Evolutionary conservation across 2,113 vertebrate genomes (phyloP).

Genomic region (Strix uralensis): DNA sequence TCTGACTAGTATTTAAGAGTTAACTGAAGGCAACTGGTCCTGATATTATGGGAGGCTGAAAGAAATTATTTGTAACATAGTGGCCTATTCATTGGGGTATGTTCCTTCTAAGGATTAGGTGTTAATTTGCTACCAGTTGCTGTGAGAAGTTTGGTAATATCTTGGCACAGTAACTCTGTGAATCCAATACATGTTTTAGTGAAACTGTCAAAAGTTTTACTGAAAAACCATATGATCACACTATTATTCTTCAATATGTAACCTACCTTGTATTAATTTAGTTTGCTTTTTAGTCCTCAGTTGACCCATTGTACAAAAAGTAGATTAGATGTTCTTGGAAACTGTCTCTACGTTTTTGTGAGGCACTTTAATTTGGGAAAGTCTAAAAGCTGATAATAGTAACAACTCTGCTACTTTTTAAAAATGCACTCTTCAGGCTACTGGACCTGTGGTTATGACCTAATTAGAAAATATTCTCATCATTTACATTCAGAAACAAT

Average conservation of each 20-base stretch:
- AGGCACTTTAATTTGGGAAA: background rate
- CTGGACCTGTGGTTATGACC: background rate
- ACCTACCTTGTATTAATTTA: background rate
- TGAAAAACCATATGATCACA: background rate
- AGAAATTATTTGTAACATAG: background rate
- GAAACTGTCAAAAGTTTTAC: background rate
- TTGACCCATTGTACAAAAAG: background rate
- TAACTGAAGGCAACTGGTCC: background rate
- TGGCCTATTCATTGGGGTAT: background rate
- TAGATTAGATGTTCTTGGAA: background rate
- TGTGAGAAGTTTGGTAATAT: background rate
- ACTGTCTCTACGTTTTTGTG: background rate
- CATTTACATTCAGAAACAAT: background rate
- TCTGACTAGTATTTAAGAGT: background rate
- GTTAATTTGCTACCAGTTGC: background rate
- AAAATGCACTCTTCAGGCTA: background rate
- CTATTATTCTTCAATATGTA: background rate
- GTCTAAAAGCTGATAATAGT: background rate
- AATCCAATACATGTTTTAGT: background rate
- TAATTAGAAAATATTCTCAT: background rate
- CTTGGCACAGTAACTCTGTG: background rate
- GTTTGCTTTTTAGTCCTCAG: background rate
- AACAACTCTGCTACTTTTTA: background rate
- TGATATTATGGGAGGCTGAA: background rate
- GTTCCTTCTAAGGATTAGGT: background rate